Evolutionary conservation across 1,140 invertebrate genomes (phyloP).

Genomic region (Drosophila busckii): DNA sequence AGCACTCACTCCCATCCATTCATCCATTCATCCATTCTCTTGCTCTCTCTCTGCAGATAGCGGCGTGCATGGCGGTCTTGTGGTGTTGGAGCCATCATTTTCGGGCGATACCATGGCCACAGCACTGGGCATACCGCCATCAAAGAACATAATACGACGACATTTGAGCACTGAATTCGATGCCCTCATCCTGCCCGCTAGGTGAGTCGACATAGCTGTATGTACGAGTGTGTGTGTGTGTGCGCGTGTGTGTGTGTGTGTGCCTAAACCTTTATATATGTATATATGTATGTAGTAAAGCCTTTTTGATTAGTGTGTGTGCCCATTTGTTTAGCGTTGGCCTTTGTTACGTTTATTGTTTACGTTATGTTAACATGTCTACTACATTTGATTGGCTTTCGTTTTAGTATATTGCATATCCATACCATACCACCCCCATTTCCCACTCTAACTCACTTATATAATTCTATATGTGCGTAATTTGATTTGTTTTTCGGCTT

Average conservation of each 20-base stretch:
- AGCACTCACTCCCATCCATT: not conserved
- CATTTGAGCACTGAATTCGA: conserved; percentile 94
- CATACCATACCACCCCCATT: not conserved
- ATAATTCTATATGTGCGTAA: conserved; percentile 12
- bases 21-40: not conserved
- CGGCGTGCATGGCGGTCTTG: conserved; percentile 94
- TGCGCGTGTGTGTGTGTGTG: conserved; percentile 15
- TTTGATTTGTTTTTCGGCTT: conserved; percentile 20
- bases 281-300: conserved; percentile 60
- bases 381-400: conserved; percentile 23
- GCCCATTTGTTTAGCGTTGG: conserved; percentile 38
- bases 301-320: conserved; percentile 59
- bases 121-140: conserved; percentile 93
- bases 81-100: conserved; percentile 94
- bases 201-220: conserved; percentile 83
- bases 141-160: conserved; percentile 94
- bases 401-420: conserved; percentile 10
- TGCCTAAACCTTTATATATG: conserved; percentile 34
- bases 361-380: too few relatives aligned
- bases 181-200: conserved; percentile 92
- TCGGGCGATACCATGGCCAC: conserved; percentile 96
- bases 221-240: conserved; percentile 15
- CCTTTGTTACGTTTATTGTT: conserved; percentile 33
- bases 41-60: conserved; percentile 83
- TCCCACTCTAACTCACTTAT: not conserved